Evolutionary conservation across 2,888 invertebrate genomes (phyloP), one percentile per base, ranked within the genome.

Genomic region (Gibbula magus): DNA sequence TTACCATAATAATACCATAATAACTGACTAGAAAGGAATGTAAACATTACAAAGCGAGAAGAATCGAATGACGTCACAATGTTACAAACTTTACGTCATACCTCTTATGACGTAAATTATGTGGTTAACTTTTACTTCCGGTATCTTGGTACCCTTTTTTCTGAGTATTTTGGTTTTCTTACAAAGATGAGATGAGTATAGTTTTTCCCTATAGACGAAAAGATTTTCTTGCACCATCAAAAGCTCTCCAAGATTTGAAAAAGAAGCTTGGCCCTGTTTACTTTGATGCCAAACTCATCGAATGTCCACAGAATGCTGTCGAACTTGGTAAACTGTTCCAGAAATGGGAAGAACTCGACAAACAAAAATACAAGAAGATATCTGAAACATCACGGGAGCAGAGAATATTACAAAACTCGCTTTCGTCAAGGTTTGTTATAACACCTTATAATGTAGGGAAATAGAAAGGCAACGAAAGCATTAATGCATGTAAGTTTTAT

Each of bases 281-380:
- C 75, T 86, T 86, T 77, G 86, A 86, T 77, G 79, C 84, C 18
- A 84, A 84, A 54, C 75, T 87, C 8, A 78, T 87, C n/a, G 87
- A 88, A 83, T 87, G 88, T 82, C 87, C 87, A 8, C 78, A 83
- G 77, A 88, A 87, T 79, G 88, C 87, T 0, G 79, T 87, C n/a
- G 88, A 87, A 80, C 76, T 88, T 5, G 83, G 81, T 32, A 87
- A 86, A 82, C 80, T 87, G 13, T 79, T 86, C 35, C 73, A 84
- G 8, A 81, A 81, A 78, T 86, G 81, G 80, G 86, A 86, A 66
- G 83, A 86, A 13, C 75, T 88, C 3, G 88, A 88, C 22, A 87
- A 86, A 76, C 83, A 86, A 77, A 82, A 82, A 39, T 73, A 81
- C 39, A 84, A 84, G 56, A 52, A 67, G 29, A 18, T 87, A 1